These are phyloP conservation scores for Fragum fragum DNA, from an alignment of 2,888 invertebrate genomes.

Conservation along the genomic window DNA sequence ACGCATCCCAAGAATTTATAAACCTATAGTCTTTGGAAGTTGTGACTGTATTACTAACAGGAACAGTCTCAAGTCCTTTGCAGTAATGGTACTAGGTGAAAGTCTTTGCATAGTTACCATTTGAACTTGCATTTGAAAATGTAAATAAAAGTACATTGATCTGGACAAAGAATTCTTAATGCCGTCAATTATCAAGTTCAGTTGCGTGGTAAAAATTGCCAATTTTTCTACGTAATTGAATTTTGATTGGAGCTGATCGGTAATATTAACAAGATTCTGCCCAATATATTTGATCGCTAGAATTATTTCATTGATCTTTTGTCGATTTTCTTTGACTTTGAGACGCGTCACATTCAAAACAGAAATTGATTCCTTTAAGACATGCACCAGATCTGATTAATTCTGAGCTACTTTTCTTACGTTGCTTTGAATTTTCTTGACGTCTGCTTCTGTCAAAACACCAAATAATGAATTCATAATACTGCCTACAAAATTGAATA, in stretches of 20 bases:
- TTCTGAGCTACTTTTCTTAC: too few species aligned
- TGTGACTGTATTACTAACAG: neutral
- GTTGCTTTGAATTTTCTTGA: too few species aligned
- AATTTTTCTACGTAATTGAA: neutral
- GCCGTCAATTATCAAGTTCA: neutral
- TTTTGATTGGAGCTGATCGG: neutral
- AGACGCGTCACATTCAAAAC: conserved; percentile 1
- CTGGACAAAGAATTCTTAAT: neutral
- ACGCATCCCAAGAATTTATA: neutral
- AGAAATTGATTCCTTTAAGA: neutral
- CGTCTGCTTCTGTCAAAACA: too few species aligned
- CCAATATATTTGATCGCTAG: neutral
- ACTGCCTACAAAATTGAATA: neutral
- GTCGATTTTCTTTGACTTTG: too few species aligned
- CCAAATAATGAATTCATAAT: conserved; percentile 11
- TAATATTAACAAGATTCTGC: neutral
- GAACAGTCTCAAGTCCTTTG: neutral
- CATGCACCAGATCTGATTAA: neutral
- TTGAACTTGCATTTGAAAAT: conserved; percentile 16
- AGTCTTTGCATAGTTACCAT: neutral
- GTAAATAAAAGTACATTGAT: conserved; percentile 15
- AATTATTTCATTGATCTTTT: too few species aligned
- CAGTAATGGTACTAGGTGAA: conserved; percentile 4
- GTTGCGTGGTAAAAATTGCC: neutral
- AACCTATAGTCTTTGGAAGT: neutral